Conservation (phyloP, 92 coral and sea anemone species). For the Epizoanthus stellaris region DNA sequence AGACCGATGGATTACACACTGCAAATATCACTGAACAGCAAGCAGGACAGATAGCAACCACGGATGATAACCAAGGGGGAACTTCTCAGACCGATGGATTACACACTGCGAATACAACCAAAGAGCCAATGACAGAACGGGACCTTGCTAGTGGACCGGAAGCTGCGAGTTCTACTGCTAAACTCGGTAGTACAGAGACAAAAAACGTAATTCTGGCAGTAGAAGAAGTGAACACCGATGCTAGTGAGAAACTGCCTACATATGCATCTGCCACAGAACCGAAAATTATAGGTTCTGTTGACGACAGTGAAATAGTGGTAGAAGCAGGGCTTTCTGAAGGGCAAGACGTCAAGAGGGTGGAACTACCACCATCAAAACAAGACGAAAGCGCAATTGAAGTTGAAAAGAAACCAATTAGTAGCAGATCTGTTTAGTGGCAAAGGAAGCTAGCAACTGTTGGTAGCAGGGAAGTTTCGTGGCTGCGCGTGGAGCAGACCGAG, state of each 20-base stretch:
- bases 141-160: background rate
- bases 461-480: background rate
- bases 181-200: background rate
- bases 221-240: background rate
- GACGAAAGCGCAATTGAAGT: background rate
- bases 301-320: background rate
- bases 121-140: background rate
- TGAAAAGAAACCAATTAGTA: background rate
- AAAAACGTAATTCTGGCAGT: background rate
- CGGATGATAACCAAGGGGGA: background rate
- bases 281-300: background rate
- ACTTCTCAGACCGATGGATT: background rate
- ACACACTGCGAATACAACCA: background rate
- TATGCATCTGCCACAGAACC: background rate
- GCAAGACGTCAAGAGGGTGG: background rate
- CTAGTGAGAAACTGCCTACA: background rate
- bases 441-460: background rate
- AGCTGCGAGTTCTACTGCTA: background rate
- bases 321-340: background rate
- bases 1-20: background rate
- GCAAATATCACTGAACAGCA: background rate
- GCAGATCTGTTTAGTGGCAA: slow-evolving; percentile 7
- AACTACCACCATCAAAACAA: background rate
- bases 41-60: background rate
- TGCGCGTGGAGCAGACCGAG: background rate